Evolutionary conservation across 2,888 invertebrate species (phyloP).

Genomic region (Quadroppia sp.): DNA sequence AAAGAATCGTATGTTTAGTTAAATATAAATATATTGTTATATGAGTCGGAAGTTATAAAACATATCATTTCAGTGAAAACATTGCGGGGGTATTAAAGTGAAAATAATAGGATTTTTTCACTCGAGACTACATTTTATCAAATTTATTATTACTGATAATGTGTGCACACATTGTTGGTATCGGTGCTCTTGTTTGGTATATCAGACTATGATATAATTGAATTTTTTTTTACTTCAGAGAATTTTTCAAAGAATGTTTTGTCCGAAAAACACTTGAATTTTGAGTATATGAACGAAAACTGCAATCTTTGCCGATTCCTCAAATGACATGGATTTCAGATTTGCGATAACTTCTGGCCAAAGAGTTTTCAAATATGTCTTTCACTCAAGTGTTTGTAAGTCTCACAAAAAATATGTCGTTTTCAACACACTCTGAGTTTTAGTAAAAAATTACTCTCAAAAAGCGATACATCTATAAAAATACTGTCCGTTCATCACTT

Average conservation of each 20-base stretch:
- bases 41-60: background rate
- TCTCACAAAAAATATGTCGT: constrained; percentile 11
- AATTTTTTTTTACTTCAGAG: background rate
- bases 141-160: too few relatives aligned
- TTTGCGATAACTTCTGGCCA: constrained; percentile 19
- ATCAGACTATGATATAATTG: background rate
- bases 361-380: constrained; percentile 10
- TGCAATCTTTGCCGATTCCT: background rate
- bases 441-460: background rate
- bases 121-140: background rate
- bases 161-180: background rate
- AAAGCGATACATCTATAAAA: background rate
- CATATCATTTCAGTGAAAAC: background rate
- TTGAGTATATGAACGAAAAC: background rate
- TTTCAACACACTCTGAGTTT: background rate
- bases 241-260: background rate
- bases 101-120: background rate
- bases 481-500: background rate
- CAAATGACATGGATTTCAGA: background rate
- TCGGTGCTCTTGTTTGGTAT: background rate
- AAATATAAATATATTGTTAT: background rate
- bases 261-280: background rate
- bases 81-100: background rate
- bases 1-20: background rate
- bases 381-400: background rate